Evolutionary conservation across 2,113 vertebrate genomes (phyloP), one percentile per base, ranked within the genome.

Genomic region (Neomonachus schauinslandi): DNA sequence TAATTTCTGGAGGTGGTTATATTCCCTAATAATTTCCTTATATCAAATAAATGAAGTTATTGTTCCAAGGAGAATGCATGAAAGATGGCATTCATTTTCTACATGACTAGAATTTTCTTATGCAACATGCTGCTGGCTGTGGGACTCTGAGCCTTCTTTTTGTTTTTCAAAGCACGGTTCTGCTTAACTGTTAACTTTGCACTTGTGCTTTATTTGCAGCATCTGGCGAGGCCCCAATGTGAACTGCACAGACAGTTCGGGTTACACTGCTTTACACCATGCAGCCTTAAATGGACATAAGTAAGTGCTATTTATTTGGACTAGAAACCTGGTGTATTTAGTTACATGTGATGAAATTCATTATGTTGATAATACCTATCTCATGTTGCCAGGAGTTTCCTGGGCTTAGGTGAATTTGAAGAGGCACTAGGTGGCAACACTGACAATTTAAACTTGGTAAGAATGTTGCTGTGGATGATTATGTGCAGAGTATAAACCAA

Each of bases 211-310:
- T 98, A 72, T 98, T 98, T 98, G 51, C 99, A 99, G 99, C 99
- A 99, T 99, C 98, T 99, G 99, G 99, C 99, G 99, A 98, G 99
- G 99, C 97, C 99, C 99, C 98, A 99, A 99, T 93, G 99, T 99
- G 98, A 99, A 99, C 99, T 99, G 99, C 98, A 99, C 99, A 89
- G 99, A 99, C 99, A 99, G 99, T 98, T 99, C 99, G 57, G 99
- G 99, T 98, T 99, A 99, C 98, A 99, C 99, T 92, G 99, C 99
- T 95, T 98, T 99, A 95, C 99, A 99, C 97, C 99, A 99, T 5
- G 99, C 99, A 85, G 99, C 99, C 90, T 99, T 99, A 97, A 99
- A 99, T 15, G 99, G 99, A 99, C 99, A 99, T 99, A 99, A 99
- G 99, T 99, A 99, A 99, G 99, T 98, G 59, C 93, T 63, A 89